phyloP scores from a whole-genome alignment of 35 echinoderm and acorn worm genomes.

The Chiridota heheva region DNA sequence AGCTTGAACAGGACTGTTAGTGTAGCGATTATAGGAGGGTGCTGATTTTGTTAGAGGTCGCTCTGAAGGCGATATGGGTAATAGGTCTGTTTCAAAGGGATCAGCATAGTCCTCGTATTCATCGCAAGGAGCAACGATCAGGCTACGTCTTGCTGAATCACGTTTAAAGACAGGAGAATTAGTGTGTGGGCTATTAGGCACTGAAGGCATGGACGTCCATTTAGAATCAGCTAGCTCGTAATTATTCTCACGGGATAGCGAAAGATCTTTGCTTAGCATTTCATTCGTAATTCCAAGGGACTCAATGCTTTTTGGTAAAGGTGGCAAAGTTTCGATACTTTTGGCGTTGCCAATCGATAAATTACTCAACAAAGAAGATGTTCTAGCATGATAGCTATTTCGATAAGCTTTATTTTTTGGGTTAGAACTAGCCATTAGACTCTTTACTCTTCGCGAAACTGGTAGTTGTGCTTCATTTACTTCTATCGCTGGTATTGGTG shows the following conservation, averaged over 20 bases:
- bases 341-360: slow-evolving; percentile 18
- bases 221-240: slow-evolving; percentile 25
- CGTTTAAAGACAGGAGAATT: too few species aligned
- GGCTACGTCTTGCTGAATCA: neutral
- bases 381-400: slow-evolving; percentile 28
- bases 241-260: slow-evolving; percentile 9
- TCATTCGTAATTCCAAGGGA: slow-evolving; percentile 39
- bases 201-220: slow-evolving; percentile 29
- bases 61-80: too few species aligned
- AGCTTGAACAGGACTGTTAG: too few species aligned
- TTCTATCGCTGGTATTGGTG: slow-evolving; percentile 3
- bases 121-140: slow-evolving; percentile 34
- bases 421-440: slow-evolving; percentile 26
- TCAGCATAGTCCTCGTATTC: slow-evolving; percentile 41
- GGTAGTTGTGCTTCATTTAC: neutral
- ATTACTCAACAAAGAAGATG: slow-evolving; percentile 34
- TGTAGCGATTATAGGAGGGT: too few species aligned
- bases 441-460: slow-evolving; percentile 42
- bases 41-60: too few species aligned
- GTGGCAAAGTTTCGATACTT: slow-evolving; percentile 32
- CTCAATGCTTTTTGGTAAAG: slow-evolving; percentile 37
- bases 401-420: slow-evolving; percentile 7
- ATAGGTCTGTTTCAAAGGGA: neutral
- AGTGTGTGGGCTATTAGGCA: neutral
- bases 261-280: too few species aligned